Conservation (phyloP, 1,140 invertebrate species). For the Scaptomyza pallida region DNA sequence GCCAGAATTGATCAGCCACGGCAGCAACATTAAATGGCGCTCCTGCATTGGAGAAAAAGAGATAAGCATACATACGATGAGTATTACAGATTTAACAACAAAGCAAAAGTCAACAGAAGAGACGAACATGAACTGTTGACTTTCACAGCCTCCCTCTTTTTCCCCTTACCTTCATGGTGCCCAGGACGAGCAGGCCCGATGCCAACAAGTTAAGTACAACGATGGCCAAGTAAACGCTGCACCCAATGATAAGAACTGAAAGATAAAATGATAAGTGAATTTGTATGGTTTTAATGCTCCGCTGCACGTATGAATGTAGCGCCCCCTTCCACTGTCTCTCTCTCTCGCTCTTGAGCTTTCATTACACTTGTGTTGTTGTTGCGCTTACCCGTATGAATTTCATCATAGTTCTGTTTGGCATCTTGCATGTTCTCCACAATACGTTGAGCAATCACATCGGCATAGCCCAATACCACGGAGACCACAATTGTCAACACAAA, state of each 20-base stretch:
- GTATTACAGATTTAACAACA: slow-evolving; percentile 1
- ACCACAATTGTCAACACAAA: slow-evolving; percentile 31
- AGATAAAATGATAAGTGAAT: slow-evolving; percentile 4
- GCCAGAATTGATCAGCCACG: slow-evolving; percentile 61
- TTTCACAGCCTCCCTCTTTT: neutral
- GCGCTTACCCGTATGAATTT: slow-evolving; percentile 34
- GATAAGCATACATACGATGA: neutral
- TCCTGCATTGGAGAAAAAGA: slow-evolving; percentile 48
- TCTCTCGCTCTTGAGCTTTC: neutral
- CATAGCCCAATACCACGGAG: slow-evolving; percentile 21
- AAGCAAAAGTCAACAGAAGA: neutral
- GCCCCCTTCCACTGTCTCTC: neutral
- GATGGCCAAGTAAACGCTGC: slow-evolving; percentile 45
- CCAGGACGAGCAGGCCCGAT: slow-evolving; percentile 57
- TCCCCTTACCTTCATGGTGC: slow-evolving; percentile 60
- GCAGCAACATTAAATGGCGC: slow-evolving; percentile 62
- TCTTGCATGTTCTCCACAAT: neutral
- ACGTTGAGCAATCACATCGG: slow-evolving; percentile 35
- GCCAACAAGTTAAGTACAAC: slow-evolving; percentile 46
- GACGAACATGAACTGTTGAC: neutral
- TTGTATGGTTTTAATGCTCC: neutral
- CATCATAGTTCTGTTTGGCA: neutral
- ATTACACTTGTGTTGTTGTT: no score
- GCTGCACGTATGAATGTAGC: neutral
- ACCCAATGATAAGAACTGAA: slow-evolving; percentile 41